Percentiles rank a stretch among this genome's conserved stretches.
These are phyloP conservation scores for Brachypalpus laphriformis DNA, from an alignment of 2,888 invertebrate genomes.

Conservation along the genomic window DNA sequence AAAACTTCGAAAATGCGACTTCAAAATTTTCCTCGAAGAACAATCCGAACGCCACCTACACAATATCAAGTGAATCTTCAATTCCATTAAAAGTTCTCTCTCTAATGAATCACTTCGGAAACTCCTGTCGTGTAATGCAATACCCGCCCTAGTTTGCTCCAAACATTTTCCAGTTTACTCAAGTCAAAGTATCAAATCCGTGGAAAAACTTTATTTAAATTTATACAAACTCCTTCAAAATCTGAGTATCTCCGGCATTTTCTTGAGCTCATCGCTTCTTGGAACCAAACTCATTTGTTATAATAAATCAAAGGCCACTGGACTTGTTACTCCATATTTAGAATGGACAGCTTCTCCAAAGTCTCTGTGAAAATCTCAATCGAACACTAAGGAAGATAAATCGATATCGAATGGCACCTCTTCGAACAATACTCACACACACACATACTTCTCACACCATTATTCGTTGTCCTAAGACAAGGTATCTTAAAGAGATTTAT, in stretches of 20 bases:
- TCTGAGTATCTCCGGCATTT: not conserved
- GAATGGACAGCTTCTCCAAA: conserved; percentile 55
- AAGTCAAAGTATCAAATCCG: conserved; percentile 1
- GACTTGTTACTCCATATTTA: conserved; percentile 43
- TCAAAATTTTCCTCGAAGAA: too few species aligned
- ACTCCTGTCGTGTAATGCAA: conserved; percentile 1
- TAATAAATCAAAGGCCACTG: conserved; percentile 60
- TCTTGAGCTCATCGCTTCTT: not conserved
- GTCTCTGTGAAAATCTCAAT: conserved; percentile 49
- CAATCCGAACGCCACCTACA: too few species aligned
- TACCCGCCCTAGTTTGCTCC: not conserved
- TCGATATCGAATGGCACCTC: conserved; percentile 80
- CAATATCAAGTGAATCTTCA: not conserved
- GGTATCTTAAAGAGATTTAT: conserved; percentile 29
- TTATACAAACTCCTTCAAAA: conserved; percentile 23
- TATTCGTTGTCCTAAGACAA: too few species aligned
- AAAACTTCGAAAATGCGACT: too few species aligned
- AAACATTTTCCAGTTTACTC: not conserved
- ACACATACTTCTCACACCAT: conserved; percentile 14
- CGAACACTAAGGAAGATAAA: conserved; percentile 78
- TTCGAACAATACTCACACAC: not conserved
- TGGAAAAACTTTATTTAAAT: conserved; percentile 11
- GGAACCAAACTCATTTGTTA: conserved; percentile 47
- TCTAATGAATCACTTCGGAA: not conserved
- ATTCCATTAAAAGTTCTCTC: not conserved